These are phyloP conservation scores for Eptatretus burgeri DNA, from an alignment of 2,113 vertebrate species.

Conservation along the genomic window DNA sequence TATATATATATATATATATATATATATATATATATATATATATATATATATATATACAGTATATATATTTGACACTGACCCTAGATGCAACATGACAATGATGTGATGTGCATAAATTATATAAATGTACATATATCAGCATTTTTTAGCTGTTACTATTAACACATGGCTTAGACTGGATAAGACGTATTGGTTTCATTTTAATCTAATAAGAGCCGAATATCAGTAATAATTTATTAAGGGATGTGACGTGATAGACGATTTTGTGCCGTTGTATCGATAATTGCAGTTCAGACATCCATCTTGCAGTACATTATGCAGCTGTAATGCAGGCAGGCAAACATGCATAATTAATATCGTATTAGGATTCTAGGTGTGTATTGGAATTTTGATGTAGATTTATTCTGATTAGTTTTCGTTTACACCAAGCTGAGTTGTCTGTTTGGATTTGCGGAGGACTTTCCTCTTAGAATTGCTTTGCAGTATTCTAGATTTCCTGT, in stretches of 20 bases:
- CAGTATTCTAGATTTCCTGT: no score
- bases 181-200: constrained; percentile 2
- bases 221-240: constrained; percentile 4
- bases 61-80: no score
- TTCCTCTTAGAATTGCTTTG: neutral
- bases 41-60: no score
- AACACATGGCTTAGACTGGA: neutral
- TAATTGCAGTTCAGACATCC: constrained; percentile 3
- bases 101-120: no score
- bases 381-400: neutral
- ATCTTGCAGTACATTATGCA: constrained; percentile 5
- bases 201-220: constrained; percentile 5
- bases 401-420: constrained; percentile 1
- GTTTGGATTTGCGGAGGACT: neutral
- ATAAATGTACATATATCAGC: no score
- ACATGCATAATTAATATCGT: neutral
- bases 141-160: neutral
- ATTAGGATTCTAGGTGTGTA: neutral
- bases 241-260: neutral
- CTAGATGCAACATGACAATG: no score
- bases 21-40: no score
- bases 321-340: neutral
- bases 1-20: no score
- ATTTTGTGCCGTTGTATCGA: neutral
- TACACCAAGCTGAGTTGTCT: constrained; percentile 5